Base-by-base conservation (phyloP, 2,797 vertebrate genomes). In the Brachymystax lenok region DNA sequence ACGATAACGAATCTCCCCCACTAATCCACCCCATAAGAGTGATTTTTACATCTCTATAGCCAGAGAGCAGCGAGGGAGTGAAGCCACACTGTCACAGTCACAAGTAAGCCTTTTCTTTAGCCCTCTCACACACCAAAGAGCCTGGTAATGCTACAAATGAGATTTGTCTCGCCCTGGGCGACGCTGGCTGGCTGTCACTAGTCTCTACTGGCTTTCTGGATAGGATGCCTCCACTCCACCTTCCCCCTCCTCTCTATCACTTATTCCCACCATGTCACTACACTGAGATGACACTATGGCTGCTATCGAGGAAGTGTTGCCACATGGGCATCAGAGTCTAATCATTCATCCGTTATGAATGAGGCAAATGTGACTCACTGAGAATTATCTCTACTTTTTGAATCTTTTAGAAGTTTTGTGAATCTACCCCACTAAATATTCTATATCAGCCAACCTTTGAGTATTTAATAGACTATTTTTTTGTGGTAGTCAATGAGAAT, bases 121-220 rank as follows among this genome's bases (percentile, higher is more conserved):
- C 67, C 12, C 69, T n/a, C 77, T 40, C 51, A 35, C 54, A 46
- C 27, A 61, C 61, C 19, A 33, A 54, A 54, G 56, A 67, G 12
- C 33, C 61, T 77, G 46, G 27, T 79, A 77, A 83, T 74, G 68
- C 77, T 33, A 75, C 73, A 76, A 83, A 86, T 79, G 70, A 80
- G 73, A 86, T 84, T 61, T 28, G 71, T 72, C 74, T 77, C 71
- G 56, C 69, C 24, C 33, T 27, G 50, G 61, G 59, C 40, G 61
- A 66, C 28, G 61, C 56, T n/a, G 50, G 21, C 21, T 69, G 17
- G 8, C 28, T 72, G n/a, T 52, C 61, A 46, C 3, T 66, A 56
- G 3, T 56, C 52, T 56, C 14, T 4, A 56, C 14, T 56, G 52
- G 16, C 14, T 56, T 16, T 56, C 52, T 56, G 14, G 52, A 56